These are phyloP conservation scores for Cerastis rubricosa DNA, from an alignment of 2,888 invertebrate genomes.

Conservation along the genomic window DNA sequence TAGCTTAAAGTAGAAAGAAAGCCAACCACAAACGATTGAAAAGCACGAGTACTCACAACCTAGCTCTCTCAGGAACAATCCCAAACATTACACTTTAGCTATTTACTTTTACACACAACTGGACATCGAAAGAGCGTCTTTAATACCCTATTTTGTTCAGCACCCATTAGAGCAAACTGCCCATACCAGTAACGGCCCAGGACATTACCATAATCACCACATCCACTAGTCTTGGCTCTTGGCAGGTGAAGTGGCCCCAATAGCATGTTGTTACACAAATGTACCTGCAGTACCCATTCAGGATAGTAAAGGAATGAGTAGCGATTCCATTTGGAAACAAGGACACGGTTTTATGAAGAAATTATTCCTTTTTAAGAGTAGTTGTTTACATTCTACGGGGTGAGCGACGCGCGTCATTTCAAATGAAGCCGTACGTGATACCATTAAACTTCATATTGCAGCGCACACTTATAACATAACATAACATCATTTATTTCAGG, in stretches of 20 bases:
- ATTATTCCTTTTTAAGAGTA: constrained; percentile 3
- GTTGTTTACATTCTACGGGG: neutral
- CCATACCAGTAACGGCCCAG: constrained; percentile 21
- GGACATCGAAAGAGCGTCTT: constrained; percentile 9
- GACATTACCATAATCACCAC: constrained; percentile 51
- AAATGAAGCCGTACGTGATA: neutral
- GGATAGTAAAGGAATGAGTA: constrained; percentile 17
- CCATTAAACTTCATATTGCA: neutral
- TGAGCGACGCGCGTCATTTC: neutral
- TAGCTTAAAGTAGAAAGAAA: neutral
- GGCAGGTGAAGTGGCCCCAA: constrained; percentile 47
- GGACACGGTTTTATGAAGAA: constrained; percentile 5
- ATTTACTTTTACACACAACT: neutral
- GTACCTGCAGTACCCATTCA: neutral
- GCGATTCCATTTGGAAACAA: constrained; percentile 22
- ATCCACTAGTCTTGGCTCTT: constrained; percentile 18
- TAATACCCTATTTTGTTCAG: constrained; percentile 10
- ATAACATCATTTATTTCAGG: too few species aligned
- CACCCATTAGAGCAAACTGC: constrained; percentile 25
- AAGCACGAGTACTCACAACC: neutral
- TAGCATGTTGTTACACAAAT: constrained; percentile 29
- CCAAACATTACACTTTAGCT: neutral
- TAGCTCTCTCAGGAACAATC: neutral
- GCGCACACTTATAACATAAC: too few species aligned
- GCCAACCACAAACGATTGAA: neutral